Evolutionary conservation across 2,888 invertebrate genomes (phyloP).

Genomic region (Sturmia bella): DNA sequence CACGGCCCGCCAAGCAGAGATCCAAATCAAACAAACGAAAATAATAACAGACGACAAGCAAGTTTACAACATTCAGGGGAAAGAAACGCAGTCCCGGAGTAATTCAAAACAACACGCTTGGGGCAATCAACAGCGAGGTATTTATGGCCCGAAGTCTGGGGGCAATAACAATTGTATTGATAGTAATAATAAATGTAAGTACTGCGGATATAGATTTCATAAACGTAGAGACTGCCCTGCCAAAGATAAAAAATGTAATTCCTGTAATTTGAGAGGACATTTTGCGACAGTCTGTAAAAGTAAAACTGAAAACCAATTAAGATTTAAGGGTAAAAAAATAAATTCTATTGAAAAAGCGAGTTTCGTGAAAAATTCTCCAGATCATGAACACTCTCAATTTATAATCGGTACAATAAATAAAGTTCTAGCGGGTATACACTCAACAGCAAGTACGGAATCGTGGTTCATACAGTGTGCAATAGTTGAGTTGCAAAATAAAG

Average conservation of each 20-base stretch:
- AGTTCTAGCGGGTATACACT: not conserved
- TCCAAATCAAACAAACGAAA: conserved; percentile 11
- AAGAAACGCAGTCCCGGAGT: not conserved
- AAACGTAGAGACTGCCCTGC: conserved; percentile 6
- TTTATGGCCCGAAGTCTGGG: not conserved
- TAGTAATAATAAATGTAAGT: conserved; percentile 30
- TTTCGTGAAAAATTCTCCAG: not conserved
- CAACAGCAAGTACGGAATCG: conserved; percentile 5
- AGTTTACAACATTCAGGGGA: conserved; percentile 12
- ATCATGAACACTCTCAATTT: not conserved
- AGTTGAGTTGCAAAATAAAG: not conserved
- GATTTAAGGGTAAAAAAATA: conserved; percentile 1
- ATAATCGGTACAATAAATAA: conserved; percentile 29
- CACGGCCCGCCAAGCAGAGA: conserved; percentile 31
- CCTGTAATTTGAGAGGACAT: conserved; percentile 10
- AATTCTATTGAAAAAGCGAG: not conserved
- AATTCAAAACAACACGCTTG: not conserved
- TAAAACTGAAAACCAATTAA: conserved; percentile 8
- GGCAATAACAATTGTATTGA: not conserved
- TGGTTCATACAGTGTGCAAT: not conserved
- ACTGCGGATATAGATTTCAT: conserved; percentile 29
- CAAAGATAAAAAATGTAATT: not conserved
- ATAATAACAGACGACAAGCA: conserved; percentile 21
- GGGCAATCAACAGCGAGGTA: not conserved
- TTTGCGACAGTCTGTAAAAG: conserved; percentile 34